These are phyloP conservation scores for Rhingia campestris DNA, from an alignment of 2,888 invertebrate species.

Conservation along the genomic window DNA sequence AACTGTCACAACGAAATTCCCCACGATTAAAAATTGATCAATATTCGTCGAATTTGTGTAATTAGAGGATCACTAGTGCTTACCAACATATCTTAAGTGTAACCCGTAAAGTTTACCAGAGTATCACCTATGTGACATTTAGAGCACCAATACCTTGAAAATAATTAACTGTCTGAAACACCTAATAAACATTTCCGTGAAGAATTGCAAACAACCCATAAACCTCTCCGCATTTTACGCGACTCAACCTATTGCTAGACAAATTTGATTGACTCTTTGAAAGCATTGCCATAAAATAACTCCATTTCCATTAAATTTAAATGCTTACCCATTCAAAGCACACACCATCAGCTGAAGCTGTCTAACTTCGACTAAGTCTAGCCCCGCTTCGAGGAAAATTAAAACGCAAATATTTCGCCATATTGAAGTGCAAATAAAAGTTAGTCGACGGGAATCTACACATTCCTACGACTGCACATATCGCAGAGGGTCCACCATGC, in stretches of 20 bases:
- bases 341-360: not conserved
- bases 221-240: not conserved
- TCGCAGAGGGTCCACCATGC: not conserved
- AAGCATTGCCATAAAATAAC: conserved; percentile 19
- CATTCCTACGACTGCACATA: conserved; percentile 3
- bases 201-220: not conserved
- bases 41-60: no score
- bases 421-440: conserved; percentile 12
- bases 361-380: not conserved
- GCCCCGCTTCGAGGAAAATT: conserved; percentile 6
- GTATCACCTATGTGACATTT: no score
- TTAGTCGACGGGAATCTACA: not conserved
- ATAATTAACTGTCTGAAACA: not conserved
- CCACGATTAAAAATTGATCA: no score
- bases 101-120: no score
- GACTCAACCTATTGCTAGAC: not conserved
- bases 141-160: not conserved
- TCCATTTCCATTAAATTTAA: conserved; percentile 1
- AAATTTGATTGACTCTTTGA: conserved; percentile 9
- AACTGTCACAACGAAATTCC: no score
- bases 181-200: not conserved
- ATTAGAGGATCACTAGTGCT: no score
- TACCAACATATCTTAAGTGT: no score
- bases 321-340: not conserved
- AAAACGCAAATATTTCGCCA: conserved; percentile 31